Evolutionary conservation across 2,113 vertebrate genomes (phyloP).

Genomic region (Charadrius vociferus): DNA sequence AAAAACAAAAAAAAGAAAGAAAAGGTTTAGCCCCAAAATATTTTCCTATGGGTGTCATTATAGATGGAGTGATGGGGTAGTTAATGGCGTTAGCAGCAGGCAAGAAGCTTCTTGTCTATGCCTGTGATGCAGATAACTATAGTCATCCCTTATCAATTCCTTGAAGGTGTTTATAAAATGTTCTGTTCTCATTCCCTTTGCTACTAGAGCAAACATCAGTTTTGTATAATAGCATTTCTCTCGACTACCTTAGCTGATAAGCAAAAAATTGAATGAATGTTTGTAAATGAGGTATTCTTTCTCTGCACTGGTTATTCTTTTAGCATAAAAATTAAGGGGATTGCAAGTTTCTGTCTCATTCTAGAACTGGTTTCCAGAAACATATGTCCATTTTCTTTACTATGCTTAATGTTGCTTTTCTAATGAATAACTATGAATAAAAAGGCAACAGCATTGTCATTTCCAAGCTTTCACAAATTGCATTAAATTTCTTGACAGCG

Average conservation of each 20-base stretch:
- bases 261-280: background rate
- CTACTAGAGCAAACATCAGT: background rate
- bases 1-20: background rate
- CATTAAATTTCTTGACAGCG: background rate
- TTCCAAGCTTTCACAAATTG: background rate
- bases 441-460: background rate
- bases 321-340: background rate
- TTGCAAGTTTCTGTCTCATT: background rate
- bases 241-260: background rate
- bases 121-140: background rate
- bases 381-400: background rate
- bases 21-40: background rate
- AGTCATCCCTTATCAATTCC: background rate
- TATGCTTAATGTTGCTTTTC: background rate
- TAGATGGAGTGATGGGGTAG: background rate
- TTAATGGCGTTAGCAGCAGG: background rate
- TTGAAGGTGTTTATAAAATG: conserved; percentile 3
- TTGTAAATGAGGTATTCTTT: background rate
- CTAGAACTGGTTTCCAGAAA: background rate
- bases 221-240: background rate
- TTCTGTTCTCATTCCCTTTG: background rate
- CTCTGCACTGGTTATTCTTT: background rate
- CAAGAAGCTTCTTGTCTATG: background rate
- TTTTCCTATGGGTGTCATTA: background rate
- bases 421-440: background rate